These are phyloP conservation scores for Brachionus manjavacas DNA, from an alignment of 1,140 invertebrate species.

Conservation along the genomic window DNA sequence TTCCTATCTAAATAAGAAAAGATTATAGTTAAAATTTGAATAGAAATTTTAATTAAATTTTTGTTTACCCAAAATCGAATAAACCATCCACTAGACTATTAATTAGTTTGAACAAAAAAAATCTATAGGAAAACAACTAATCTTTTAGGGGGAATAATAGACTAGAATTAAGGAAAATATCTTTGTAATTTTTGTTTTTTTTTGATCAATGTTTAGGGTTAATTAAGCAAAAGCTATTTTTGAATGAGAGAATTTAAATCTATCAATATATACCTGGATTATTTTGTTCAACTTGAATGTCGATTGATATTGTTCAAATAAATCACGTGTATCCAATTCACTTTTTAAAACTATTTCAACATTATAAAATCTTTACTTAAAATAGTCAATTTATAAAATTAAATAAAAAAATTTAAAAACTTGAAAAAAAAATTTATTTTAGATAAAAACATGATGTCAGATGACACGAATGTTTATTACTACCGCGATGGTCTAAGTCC, in stretches of 20 bases:
- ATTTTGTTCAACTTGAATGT: neutral
- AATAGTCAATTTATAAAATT: no score
- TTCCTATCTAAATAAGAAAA: neutral
- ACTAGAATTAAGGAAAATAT: neutral
- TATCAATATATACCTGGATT: neutral
- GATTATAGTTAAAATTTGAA: neutral
- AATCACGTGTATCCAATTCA: neutral
- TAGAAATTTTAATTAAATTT: slow-evolving; percentile 16
- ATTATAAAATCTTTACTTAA: no score
- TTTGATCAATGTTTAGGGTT: neutral
- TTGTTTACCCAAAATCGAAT: slow-evolving; percentile 4
- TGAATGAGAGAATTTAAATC: neutral
- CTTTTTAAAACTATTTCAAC: neutral
- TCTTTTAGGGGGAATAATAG: slow-evolving; percentile 14
- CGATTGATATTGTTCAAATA: neutral
- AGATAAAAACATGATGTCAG: neutral
- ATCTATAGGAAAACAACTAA: neutral
- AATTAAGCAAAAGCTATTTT: slow-evolving; percentile 13
- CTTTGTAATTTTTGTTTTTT: neutral
- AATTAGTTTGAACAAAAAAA: neutral
- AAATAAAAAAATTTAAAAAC: neutral
- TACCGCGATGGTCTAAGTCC: neutral
- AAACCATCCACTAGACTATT: neutral
- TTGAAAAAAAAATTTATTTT: neutral
- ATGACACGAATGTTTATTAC: slow-evolving; percentile 17